Conservation (phyloP, 2,797 vertebrate genomes). For the Cyclura pinguis region DNA sequence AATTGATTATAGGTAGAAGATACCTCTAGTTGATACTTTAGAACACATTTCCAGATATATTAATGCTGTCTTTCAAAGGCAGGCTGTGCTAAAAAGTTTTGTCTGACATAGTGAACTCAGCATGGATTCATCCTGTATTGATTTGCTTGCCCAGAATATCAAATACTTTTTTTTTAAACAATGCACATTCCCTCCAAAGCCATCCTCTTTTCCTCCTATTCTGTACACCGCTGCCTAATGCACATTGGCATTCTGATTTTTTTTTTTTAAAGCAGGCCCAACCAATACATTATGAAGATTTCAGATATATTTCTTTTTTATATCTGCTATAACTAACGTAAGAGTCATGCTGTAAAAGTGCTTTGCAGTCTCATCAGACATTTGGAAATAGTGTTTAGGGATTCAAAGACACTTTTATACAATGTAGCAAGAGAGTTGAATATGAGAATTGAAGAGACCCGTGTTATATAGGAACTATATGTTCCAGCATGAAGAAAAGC, state of each 20-base stretch:
- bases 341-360: constrained; percentile 50
- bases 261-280: constrained; percentile 57
- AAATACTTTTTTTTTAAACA: background rate
- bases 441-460: constrained; percentile 14
- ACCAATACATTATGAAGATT: constrained; percentile 42
- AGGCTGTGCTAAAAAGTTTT: constrained; percentile 55
- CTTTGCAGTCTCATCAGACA: constrained; percentile 51
- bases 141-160: constrained; percentile 6
- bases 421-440: constrained; percentile 47
- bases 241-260: constrained; percentile 39
- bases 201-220: background rate
- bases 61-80: constrained; percentile 9
- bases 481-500: constrained; percentile 34
- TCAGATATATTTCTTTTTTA: constrained; percentile 55
- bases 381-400: constrained; percentile 65
- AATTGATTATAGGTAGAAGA: background rate
- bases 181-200: background rate
- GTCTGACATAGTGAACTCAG: constrained; percentile 32
- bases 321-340: constrained; percentile 11
- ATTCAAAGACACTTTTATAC: constrained; percentile 72
- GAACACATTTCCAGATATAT: constrained; percentile 35
- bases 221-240: background rate
- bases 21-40: background rate
- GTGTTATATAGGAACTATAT: constrained; percentile 59
- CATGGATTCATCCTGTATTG: constrained; percentile 46